Conservation (phyloP, 2,113 vertebrate genomes). For the Egretta garzetta region DNA sequence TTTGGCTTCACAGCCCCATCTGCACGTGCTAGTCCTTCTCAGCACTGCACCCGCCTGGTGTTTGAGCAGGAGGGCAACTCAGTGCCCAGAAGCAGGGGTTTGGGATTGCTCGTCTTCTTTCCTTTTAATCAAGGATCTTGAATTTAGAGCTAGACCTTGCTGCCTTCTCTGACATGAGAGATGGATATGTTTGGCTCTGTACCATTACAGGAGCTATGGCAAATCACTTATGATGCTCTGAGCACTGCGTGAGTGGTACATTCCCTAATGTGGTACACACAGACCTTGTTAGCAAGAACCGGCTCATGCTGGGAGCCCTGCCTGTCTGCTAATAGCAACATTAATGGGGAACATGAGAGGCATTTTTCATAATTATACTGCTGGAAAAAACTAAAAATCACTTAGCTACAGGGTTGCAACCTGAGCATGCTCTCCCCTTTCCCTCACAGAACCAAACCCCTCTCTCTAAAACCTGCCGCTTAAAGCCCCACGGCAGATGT, state of each 20-base stretch:
- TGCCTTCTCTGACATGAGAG: background rate
- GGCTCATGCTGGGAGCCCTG: background rate
- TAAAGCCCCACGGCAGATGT: background rate
- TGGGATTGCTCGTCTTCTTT: background rate
- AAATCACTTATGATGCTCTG: background rate
- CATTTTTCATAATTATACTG: background rate
- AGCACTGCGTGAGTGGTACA: background rate
- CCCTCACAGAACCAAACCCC: background rate
- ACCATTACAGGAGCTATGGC: background rate
- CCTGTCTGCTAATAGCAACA: background rate
- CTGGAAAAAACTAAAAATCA: background rate
- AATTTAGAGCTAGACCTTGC: background rate
- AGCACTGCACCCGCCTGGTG: accelerated
- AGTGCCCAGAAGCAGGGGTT: background rate
- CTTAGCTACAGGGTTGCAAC: background rate
- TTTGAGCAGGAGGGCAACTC: background rate
- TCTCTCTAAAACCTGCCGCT: background rate
- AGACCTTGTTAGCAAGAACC: background rate
- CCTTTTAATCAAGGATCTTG: background rate
- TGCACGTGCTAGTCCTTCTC: background rate
- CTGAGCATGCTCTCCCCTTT: background rate
- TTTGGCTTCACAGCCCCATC: background rate
- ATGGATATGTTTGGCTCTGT: background rate
- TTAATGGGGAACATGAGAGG: background rate
- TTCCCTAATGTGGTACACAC: background rate